These are phyloP conservation scores for Uromys caudimaculatus DNA, from an alignment of 2,797 vertebrate genomes.

Conservation along the genomic window DNA sequence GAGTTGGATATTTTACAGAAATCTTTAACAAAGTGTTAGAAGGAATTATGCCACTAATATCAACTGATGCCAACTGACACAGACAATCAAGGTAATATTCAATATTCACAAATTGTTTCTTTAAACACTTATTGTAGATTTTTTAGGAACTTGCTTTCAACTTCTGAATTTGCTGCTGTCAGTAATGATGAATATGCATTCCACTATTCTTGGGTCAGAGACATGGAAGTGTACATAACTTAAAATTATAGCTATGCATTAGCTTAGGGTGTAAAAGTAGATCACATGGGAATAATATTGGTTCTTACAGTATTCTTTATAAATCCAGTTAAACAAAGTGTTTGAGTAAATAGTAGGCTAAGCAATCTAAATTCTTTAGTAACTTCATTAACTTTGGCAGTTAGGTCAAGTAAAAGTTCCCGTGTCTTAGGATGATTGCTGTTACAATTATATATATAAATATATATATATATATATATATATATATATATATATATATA, in stretches of 20 bases:
- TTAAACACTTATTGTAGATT: neutral
- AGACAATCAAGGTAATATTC: neutral
- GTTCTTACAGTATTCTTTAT: neutral
- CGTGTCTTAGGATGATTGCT: neutral
- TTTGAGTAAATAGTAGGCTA: neutral
- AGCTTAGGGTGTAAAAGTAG: neutral
- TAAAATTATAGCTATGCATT: neutral
- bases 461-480: neutral
- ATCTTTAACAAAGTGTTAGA: neutral
- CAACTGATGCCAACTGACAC: no score
- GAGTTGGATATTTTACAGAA: neutral
- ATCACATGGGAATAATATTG: neutral
- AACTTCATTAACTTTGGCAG: neutral
- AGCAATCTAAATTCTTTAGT: neutral
- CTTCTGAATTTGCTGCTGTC: neutral
- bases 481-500: no score
- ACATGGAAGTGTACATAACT: neutral
- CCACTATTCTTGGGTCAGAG: neutral
- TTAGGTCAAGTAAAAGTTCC: neutral
- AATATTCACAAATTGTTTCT: neutral
- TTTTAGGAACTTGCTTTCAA: neutral
- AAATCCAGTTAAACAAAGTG: neutral
- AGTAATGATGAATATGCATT: neutral
- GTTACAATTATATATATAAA: neutral
- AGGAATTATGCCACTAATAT: neutral